These are phyloP conservation scores for Bubo bubo DNA, from an alignment of 2,113 vertebrate species.

Conservation along the genomic window DNA sequence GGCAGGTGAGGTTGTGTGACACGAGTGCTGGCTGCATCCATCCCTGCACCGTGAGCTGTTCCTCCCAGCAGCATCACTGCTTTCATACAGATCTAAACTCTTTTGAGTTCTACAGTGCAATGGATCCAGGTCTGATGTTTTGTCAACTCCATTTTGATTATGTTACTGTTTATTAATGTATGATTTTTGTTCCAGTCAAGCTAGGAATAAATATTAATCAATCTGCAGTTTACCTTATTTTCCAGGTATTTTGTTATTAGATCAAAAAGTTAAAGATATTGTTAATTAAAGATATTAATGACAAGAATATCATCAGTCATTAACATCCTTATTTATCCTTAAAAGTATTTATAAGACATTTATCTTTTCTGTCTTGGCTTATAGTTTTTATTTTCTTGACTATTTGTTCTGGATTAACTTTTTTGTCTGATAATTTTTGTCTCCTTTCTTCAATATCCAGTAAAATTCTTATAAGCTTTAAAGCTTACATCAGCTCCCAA, in stretches of 20 bases:
- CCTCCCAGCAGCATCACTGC: not conserved
- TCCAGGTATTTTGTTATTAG: not conserved
- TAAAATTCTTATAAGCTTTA: not conserved
- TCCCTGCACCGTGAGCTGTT: fast-evolving
- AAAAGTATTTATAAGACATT: not conserved
- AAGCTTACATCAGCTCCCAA: not conserved
- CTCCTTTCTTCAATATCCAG: not conserved
- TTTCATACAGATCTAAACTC: not conserved
- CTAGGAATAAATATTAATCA: not conserved
- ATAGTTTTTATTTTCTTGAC: not conserved
- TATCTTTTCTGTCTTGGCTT: not conserved
- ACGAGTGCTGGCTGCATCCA: not conserved
- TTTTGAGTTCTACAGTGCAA: not conserved
- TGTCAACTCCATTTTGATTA: not conserved
- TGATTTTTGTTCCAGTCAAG: not conserved
- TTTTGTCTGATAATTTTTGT: not conserved
- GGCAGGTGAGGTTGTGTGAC: fast-evolving
- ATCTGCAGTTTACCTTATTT: not conserved
- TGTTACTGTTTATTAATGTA: not conserved
- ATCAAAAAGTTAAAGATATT: not conserved
- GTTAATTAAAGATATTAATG: not conserved
- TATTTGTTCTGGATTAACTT: not conserved
- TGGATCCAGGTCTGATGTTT: not conserved
- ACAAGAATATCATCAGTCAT: not conserved
- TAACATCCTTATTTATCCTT: not conserved